Percentiles rank a stretch among this genome's conserved stretches.
Evolutionary conservation across 2,888 invertebrate species (phyloP).

Genomic region (Zele albiditarsus): DNA sequence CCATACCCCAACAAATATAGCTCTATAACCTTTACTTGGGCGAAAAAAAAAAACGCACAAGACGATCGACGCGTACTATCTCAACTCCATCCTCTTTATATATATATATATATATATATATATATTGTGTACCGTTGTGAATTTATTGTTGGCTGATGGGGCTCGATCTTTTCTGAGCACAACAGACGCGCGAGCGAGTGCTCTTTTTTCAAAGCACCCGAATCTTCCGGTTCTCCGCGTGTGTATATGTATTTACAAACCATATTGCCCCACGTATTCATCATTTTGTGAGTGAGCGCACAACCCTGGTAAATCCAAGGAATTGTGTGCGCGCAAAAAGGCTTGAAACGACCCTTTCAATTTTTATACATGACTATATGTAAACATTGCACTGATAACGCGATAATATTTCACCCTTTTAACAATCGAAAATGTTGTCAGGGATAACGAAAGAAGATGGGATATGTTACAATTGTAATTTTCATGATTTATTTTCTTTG

Average conservation of each 20-base stretch:
- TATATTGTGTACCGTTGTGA: constrained; percentile 25
- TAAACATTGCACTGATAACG: constrained; percentile 13
- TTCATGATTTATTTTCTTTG: not conserved
- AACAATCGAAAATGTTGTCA: not conserved
- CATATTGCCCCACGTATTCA: not conserved
- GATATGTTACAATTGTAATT: not conserved
- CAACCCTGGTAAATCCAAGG: constrained; percentile 30
- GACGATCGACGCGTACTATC: constrained; percentile 29
- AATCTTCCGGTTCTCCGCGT: constrained; percentile 20
- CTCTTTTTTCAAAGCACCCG: not conserved
- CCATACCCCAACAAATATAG: constrained; percentile 56
- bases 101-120: not conserved
- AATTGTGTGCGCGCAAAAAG: constrained; percentile 30
- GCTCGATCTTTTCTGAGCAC: constrained; percentile 32
- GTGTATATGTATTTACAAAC: not conserved
- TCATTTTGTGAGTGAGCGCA: constrained; percentile 6
- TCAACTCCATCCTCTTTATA: constrained; percentile 6
- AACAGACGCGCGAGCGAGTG: constrained; percentile 32
- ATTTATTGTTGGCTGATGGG: constrained; percentile 37
- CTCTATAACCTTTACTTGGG: constrained; percentile 53
- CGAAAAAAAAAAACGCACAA: constrained; percentile 43
- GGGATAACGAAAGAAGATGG: not conserved
- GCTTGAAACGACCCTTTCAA: constrained; percentile 17
- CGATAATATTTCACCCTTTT: constrained; percentile 5
- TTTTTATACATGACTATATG: not conserved